These are phyloP conservation scores for Patella vulgata DNA, from an alignment of 1,140 invertebrate species.

Conservation along the genomic window DNA sequence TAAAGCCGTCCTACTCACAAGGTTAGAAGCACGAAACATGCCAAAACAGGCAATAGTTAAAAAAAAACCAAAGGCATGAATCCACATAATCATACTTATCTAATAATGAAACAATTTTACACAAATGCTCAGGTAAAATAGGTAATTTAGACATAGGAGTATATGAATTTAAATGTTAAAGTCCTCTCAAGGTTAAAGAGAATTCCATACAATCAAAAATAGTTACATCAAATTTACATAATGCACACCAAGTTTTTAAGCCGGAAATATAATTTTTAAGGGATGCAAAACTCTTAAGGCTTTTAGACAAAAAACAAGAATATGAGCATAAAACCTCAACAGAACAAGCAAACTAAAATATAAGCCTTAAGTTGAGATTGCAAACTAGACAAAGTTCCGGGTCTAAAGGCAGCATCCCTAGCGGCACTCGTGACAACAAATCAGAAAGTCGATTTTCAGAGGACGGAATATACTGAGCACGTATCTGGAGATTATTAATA, in stretches of 20 bases:
- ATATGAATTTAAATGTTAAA: background rate
- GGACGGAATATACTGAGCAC: no score
- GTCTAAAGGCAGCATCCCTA: no score
- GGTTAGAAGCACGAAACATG: slow-evolving; percentile 2
- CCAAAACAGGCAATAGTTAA: slow-evolving; percentile 4
- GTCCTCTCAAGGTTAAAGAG: slow-evolving; percentile 1
- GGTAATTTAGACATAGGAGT: slow-evolving; percentile 1
- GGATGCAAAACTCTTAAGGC: background rate
- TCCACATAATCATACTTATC: slow-evolving; percentile 3
- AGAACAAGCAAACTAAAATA: no score
- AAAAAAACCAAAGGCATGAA: slow-evolving; percentile 12
- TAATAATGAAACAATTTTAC: slow-evolving; percentile 4
- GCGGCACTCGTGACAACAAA: no score
- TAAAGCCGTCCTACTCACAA: background rate
- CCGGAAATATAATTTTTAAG: slow-evolving; percentile 11
- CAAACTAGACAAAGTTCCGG: no score
- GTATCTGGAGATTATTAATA: no score
- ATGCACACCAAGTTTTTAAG: slow-evolving; percentile 1
- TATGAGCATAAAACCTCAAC: background rate
- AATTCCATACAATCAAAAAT: background rate
- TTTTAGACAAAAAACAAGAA: background rate
- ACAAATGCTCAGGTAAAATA: slow-evolving; percentile 3
- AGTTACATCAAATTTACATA: background rate
- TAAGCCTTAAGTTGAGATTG: no score
- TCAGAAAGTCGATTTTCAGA: no score